Evolutionary conservation across 37 sponge, comb jelly and placozoan species (phyloP).

Genomic region (Chondrosia reniformis): DNA sequence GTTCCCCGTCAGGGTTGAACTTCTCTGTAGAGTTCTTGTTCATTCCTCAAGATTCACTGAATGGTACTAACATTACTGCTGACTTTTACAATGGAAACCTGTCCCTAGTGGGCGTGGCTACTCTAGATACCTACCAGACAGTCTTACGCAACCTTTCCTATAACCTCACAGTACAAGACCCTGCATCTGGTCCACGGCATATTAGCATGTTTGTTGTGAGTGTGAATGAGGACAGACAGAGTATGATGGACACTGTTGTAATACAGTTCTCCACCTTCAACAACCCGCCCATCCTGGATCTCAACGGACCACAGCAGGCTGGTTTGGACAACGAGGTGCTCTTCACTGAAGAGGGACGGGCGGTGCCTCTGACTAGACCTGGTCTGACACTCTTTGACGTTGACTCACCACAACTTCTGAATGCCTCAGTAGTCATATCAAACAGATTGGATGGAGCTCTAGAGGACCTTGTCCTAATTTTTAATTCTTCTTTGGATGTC

Average conservation of each 20-base stretch:
- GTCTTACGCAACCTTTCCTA: constrained; percentile 55
- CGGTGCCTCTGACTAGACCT: constrained; percentile 19
- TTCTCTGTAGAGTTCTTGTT: not conserved
- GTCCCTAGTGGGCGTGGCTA: constrained; percentile 24
- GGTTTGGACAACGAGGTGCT: constrained; percentile 6
- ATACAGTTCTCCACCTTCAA: constrained; percentile 43
- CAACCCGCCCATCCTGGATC: constrained; percentile 64
- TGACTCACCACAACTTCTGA: constrained; percentile 19
- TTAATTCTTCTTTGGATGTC: constrained; percentile 3
- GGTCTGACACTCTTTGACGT: constrained; percentile 22
- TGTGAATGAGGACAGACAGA: not conserved
- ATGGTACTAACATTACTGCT: not conserved
- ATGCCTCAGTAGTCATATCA: constrained; percentile 8
- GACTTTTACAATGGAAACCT: not conserved
- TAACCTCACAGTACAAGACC: constrained; percentile 31
- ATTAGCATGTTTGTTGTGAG: constrained; percentile 28
- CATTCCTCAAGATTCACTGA: not conserved
- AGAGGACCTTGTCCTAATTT: not conserved
- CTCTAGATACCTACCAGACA: constrained; percentile 17
- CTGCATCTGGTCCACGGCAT: constrained; percentile 30
- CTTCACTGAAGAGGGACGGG: constrained; percentile 36
- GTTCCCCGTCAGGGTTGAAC: not conserved
- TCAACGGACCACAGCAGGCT: constrained; percentile 40
- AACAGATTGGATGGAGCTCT: not conserved
- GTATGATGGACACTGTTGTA: constrained; percentile 27